phyloP scores from a whole-genome alignment of 1,140 invertebrate genomes.

The Alviniconcha marisindica region DNA sequence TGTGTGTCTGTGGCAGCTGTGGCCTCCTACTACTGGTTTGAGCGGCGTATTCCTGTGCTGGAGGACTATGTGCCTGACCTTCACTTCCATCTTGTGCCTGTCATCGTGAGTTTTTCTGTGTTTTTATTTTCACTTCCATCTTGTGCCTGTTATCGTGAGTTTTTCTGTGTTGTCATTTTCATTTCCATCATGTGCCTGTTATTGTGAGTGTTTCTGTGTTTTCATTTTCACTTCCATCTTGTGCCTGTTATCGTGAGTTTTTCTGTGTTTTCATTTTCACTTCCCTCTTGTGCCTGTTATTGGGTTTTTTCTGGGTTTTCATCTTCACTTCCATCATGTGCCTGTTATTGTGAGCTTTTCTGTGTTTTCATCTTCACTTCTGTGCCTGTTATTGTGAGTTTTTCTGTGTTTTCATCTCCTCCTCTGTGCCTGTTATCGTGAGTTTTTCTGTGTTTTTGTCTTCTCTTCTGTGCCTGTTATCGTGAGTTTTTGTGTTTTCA shows the following conservation, averaged over 20 bases:
- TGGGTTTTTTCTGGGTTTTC: neutral
- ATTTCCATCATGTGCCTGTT: slow-evolving; percentile 79
- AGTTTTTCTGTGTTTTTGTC: slow-evolving; percentile 52
- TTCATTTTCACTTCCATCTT: slow-evolving; percentile 81
- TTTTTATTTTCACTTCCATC: slow-evolving; percentile 81
- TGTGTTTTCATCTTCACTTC: too few species aligned
- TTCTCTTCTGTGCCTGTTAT: slow-evolving; percentile 79
- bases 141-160: slow-evolving; percentile 77
- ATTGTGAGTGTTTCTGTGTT: slow-evolving; percentile 68
- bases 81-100: slow-evolving; percentile 79
- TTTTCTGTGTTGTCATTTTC: slow-evolving; percentile 69
- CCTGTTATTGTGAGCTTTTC: neutral
- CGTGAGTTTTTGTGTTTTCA: slow-evolving; percentile 67
- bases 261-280: too few species aligned
- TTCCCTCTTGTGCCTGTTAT: neutral
- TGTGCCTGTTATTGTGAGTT: too few species aligned
- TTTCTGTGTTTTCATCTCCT: too few species aligned
- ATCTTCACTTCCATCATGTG: too few species aligned
- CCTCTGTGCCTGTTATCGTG: slow-evolving; percentile 76
- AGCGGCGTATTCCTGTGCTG: slow-evolving; percentile 67
- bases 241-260: slow-evolving; percentile 76
- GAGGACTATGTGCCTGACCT: slow-evolving; percentile 74
- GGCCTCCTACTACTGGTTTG: slow-evolving; percentile 76
- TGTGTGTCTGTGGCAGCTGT: slow-evolving; percentile 64
- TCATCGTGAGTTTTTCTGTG: slow-evolving; percentile 71